Evolutionary conservation across 2,113 vertebrate genomes (phyloP).

Genomic region (Perca flavescens): DNA sequence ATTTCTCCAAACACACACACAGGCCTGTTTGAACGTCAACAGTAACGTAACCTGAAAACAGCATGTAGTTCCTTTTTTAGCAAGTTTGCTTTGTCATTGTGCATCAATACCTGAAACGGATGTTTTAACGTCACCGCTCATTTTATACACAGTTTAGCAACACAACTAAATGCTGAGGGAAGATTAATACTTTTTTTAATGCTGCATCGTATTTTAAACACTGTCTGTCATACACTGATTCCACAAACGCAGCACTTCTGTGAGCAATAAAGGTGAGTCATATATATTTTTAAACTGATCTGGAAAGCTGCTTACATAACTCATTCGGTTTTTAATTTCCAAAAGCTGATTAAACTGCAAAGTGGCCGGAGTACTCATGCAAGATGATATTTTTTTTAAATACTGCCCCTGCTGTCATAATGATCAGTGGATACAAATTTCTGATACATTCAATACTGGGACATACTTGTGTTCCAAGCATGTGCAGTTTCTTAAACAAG

Average conservation of each 20-base stretch:
- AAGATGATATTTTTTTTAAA: constrained; percentile 4
- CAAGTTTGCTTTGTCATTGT: no score
- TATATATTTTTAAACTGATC: neutral
- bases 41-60: no score
- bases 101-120: no score
- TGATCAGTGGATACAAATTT: constrained; percentile 3
- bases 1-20: no score
- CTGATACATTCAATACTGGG: neutral
- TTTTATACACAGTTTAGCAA: no score
- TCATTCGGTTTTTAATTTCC: neutral
- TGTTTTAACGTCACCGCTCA: no score
- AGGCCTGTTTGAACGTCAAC: no score
- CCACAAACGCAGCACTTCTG: neutral
- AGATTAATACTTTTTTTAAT: no score
- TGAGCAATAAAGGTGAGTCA: constrained; percentile 4
- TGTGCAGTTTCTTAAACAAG: neutral
- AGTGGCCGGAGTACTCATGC: neutral
- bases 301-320: neutral
- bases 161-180: no score
- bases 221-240: neutral
- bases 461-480: neutral
- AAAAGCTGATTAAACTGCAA: neutral
- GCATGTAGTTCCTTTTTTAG: no score
- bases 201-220: neutral
- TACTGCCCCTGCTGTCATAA: neutral